These are phyloP conservation scores for Platysternon megacephalum DNA, from an alignment of 2,113 vertebrate genomes.

Conservation along the genomic window DNA sequence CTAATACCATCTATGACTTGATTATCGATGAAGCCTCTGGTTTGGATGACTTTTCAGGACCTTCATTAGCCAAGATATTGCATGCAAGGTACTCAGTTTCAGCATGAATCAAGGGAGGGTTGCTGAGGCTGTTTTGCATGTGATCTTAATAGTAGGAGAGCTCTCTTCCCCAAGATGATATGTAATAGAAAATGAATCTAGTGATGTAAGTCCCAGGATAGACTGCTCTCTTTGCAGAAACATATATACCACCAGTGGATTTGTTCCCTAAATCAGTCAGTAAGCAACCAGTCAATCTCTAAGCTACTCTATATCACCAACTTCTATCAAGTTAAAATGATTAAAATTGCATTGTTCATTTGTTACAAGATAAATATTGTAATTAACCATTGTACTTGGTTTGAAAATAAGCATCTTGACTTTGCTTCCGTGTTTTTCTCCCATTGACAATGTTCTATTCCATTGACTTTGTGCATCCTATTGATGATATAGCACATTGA, in stretches of 20 bases:
- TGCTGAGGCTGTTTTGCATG: not conserved
- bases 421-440: not conserved
- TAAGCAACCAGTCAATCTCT: not conserved
- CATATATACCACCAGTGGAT: not conserved
- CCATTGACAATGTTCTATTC: not conserved
- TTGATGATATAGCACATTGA: not conserved
- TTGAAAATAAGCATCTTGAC: not conserved
- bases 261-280: not conserved
- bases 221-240: not conserved
- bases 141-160: not conserved
- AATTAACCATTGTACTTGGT: not conserved
- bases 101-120: not conserved
- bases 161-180: not conserved
- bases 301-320: not conserved
- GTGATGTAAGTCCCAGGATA: not conserved
- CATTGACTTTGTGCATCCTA: not conserved
- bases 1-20: not conserved
- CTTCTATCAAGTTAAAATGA: not conserved
- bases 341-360: not conserved
- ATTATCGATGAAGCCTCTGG: not conserved
- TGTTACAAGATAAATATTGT: not conserved
- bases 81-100: not conserved
- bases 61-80: not conserved
- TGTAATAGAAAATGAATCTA: not conserved
- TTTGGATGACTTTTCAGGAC: not conserved